Evolutionary conservation across 2,888 invertebrate species (phyloP).

Genomic region (Auanema freiburgensis): DNA sequence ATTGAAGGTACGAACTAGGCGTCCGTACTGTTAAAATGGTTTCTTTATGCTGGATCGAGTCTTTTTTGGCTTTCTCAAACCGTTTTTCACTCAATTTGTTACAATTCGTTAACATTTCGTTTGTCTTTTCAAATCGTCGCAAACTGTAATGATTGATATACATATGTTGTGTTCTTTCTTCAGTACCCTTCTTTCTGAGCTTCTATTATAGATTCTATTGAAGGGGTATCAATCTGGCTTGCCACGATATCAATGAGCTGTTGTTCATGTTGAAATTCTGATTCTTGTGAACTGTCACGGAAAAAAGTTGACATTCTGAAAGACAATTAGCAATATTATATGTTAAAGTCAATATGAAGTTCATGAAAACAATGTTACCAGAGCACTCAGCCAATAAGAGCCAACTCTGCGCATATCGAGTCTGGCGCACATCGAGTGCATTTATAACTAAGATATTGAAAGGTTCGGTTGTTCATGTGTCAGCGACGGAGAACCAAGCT

Average conservation of each 20-base stretch:
- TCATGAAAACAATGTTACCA: too few relatives aligned
- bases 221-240: slow-evolving; percentile 54
- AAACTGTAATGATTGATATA: slow-evolving; percentile 66
- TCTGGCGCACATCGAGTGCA: too few relatives aligned
- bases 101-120: slow-evolving; percentile 96
- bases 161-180: neutral
- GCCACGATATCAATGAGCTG: slow-evolving; percentile 37
- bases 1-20: too few relatives aligned
- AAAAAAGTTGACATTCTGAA: slow-evolving; percentile 1
- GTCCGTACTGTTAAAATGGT: slow-evolving; percentile 72
- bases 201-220: slow-evolving; percentile 54
- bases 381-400: too few relatives aligned
- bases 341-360: too few relatives aligned
- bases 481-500: too few relatives aligned
- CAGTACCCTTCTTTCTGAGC: slow-evolving; percentile 51
- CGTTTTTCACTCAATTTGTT: slow-evolving; percentile 88
- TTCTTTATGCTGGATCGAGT: slow-evolving; percentile 87
- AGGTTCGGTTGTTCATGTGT: too few relatives aligned
- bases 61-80: slow-evolving; percentile 80
- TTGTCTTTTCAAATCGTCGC: slow-evolving; percentile 94
- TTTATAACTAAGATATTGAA: too few relatives aligned
- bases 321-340: too few relatives aligned
- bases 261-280: slow-evolving; percentile 25
- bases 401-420: too few relatives aligned
- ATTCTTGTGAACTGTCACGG: slow-evolving; percentile 17